Percentiles rank a stretch among this genome's conserved stretches.
phyloP scores from a whole-genome alignment of 2,888 invertebrate genomes.

The Synanthedon andrenaeformis region DNA sequence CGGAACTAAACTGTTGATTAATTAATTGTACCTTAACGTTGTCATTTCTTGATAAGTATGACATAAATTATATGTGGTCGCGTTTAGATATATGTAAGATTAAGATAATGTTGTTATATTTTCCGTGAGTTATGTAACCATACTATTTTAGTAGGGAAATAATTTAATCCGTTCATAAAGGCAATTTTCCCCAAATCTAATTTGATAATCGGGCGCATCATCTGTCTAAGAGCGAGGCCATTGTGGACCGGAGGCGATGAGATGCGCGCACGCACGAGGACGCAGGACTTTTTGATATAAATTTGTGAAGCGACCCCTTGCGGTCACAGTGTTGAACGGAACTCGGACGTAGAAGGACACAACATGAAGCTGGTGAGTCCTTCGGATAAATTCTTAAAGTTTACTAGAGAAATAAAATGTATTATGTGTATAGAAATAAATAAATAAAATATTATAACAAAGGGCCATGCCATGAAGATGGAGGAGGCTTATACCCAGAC shows the following conservation, averaged over 20 bases:
- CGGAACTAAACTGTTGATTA: too few relatives aligned
- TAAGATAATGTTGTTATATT: too few relatives aligned
- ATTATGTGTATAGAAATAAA: constrained; percentile 10
- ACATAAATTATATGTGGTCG: too few relatives aligned
- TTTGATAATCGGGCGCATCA: not conserved
- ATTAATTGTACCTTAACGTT: too few relatives aligned
- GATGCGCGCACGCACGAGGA: constrained; percentile 36
- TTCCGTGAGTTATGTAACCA: too few relatives aligned
- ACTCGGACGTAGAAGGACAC: constrained; percentile 53
- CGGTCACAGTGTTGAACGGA: constrained; percentile 48
- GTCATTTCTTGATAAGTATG: too few relatives aligned
- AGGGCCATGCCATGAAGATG: too few relatives aligned
- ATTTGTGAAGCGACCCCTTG: constrained; percentile 45
- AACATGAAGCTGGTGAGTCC: constrained; percentile 67
- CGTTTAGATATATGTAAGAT: too few relatives aligned
- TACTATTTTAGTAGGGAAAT: too few relatives aligned
- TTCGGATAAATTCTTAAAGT: constrained; percentile 21
- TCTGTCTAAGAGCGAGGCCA: constrained; percentile 39
- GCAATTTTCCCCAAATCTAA: not conserved
- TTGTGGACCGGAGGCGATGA: constrained; percentile 33
- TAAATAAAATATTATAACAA: not conserved
- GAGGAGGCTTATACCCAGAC: too few relatives aligned
- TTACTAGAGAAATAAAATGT: not conserved
- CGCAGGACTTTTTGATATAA: constrained; percentile 58
- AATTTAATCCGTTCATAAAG: too few relatives aligned